Evolutionary conservation across 2,888 invertebrate species (phyloP).

Genomic region (Plebejus anna): DNA sequence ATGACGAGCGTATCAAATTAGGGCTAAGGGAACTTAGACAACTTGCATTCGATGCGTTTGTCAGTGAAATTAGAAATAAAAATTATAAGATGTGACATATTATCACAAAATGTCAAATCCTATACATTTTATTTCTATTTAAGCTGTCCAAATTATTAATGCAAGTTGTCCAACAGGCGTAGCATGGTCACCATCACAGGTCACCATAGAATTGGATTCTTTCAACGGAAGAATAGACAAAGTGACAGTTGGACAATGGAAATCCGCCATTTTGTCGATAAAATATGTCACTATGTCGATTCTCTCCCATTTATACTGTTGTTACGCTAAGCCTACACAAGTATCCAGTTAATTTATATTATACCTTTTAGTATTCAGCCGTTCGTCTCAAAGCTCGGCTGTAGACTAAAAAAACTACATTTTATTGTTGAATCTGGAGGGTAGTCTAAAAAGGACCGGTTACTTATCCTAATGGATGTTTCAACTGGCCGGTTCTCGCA

Average conservation of each 20-base stretch:
- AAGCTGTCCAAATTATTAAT: not conserved
- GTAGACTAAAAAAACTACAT: constrained; percentile 64
- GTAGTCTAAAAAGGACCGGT: constrained; percentile 70
- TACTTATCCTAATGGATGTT: constrained; percentile 74
- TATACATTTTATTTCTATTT: too few species aligned
- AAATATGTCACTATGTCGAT: too few species aligned
- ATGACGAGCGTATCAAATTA: not conserved
- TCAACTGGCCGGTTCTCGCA: constrained; percentile 73
- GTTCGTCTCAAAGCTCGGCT: constrained; percentile 49
- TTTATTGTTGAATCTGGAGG: constrained; percentile 71
- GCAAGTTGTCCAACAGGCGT: not conserved
- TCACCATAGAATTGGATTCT: too few species aligned
- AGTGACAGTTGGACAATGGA: too few species aligned
- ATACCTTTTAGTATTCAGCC: not conserved
- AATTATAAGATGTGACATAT: too few species aligned
- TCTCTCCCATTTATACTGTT: too few species aligned
- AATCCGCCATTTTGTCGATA: too few species aligned
- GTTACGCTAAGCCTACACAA: too few species aligned
- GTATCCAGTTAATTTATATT: not conserved
- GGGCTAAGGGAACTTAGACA: not conserved
- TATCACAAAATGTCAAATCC: too few species aligned
- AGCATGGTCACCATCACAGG: too few species aligned
- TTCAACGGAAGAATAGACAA: too few species aligned
- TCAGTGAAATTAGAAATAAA: not conserved
- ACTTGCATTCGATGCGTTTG: not conserved